A percentile compares a stretch with the other conserved stretches of the same genome.
Evolutionary conservation across 2,888 invertebrate genomes (phyloP).

Genomic region (Microctonus aethiopoides): DNA sequence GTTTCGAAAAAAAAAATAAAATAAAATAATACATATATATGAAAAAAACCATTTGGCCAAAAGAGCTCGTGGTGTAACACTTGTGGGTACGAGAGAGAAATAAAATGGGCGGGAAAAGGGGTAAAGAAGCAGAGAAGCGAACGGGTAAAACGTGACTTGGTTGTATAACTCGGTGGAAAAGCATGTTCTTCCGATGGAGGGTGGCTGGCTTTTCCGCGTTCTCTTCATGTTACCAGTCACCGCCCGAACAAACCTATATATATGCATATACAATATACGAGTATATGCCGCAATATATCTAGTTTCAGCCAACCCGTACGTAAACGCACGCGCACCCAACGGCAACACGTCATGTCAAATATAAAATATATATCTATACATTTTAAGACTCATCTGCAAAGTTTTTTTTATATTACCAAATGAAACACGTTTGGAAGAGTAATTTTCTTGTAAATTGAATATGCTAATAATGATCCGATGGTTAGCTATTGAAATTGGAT

Average conservation of each 20-base stretch:
- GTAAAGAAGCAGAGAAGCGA: conserved; percentile 13
- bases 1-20: neutral
- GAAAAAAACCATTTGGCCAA: neutral
- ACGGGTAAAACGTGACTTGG: conserved; percentile 33
- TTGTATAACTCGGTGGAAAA: conserved; percentile 26
- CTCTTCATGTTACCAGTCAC: conserved; percentile 3
- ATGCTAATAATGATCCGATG: conserved; percentile 46
- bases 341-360: conserved; percentile 4
- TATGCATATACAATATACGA: no score
- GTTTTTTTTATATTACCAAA: conserved; percentile 35
- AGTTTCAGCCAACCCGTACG: conserved; percentile 1
- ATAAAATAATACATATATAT: neutral
- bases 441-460: conserved; percentile 53
- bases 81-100: neutral
- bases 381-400: neutral
- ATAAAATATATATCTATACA: no score
- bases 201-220: neutral
- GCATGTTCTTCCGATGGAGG: neutral
- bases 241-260: neutral
- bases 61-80: neutral
- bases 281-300: no score
- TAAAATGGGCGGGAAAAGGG: neutral
- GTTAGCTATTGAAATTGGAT: conserved; percentile 53
- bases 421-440: conserved; percentile 48
- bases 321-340: conserved; percentile 13